A percentile compares a stretch with the other conserved stretches of the same genome.
phyloP scores from a whole-genome alignment of 2,797 vertebrate genomes.

The Coendou prehensilis region DNA sequence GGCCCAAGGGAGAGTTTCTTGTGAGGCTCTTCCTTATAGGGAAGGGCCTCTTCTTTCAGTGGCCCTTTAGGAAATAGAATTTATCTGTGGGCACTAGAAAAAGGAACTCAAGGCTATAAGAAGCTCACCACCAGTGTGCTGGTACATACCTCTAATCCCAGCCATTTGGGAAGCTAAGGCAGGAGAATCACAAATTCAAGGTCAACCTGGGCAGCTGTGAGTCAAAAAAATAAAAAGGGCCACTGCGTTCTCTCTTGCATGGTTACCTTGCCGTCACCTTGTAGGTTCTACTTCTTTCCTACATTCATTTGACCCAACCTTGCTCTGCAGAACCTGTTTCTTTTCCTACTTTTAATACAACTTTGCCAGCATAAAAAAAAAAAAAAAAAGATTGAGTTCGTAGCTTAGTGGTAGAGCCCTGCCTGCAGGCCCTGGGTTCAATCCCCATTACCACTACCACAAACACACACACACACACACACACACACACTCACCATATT shows the following conservation, averaged over 20 bases:
- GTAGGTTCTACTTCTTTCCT: not conserved
- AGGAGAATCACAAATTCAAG: not conserved
- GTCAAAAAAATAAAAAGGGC: not conserved
- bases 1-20: not conserved
- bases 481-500: not conserved
- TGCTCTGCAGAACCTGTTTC: not conserved
- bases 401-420: not conserved
- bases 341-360: not conserved
- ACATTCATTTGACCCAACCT: not conserved
- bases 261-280: not conserved
- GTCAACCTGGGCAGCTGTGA: not conserved
- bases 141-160: not conserved
- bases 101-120: slow-evolving; percentile 31
- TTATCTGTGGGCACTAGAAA: not conserved
- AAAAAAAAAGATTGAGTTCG: not conserved
- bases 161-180: not conserved
- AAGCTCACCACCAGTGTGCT: not conserved
- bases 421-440: not conserved
- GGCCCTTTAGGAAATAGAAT: not conserved
- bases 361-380: not conserved
- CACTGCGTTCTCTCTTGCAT: not conserved
- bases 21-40: not conserved
- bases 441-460: not conserved
- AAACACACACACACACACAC: not conserved
- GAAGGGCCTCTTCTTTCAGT: slow-evolving; percentile 32